These are phyloP conservation scores for Diachasma alloeum DNA, from an alignment of 1,140 invertebrate genomes.

Conservation along the genomic window DNA sequence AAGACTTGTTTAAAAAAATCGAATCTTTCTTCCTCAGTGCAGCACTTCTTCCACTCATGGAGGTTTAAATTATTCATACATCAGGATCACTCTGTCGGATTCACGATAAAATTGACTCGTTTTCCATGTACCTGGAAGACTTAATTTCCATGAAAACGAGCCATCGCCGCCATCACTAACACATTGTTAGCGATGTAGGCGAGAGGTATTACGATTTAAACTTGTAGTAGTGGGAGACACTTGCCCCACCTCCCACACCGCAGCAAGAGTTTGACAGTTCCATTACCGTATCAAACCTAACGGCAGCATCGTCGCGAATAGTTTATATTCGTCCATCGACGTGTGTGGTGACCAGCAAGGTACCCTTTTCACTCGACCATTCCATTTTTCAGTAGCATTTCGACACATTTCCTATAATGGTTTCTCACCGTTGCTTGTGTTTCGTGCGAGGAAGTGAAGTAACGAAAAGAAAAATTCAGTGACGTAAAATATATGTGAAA, in stretches of 20 bases:
- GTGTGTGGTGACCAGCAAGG: slow-evolving; percentile 27
- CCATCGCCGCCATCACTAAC: background rate
- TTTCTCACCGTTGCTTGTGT: background rate
- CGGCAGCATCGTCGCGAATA: slow-evolving; percentile 36
- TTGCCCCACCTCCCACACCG: slow-evolving; percentile 25
- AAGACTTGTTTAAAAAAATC: too few relatives aligned
- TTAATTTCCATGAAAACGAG: background rate
- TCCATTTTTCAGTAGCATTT: background rate
- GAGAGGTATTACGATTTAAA: slow-evolving; percentile 8
- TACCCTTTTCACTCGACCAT: background rate
- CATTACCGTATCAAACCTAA: slow-evolving; percentile 57
- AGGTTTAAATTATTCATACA: too few relatives aligned
- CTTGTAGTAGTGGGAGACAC: slow-evolving; percentile 19
- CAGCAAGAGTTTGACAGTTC: slow-evolving; percentile 59
- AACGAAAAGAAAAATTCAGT: background rate
- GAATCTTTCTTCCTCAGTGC: too few relatives aligned
- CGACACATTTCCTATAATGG: background rate
- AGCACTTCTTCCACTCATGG: too few relatives aligned
- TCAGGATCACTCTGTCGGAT: too few relatives aligned
- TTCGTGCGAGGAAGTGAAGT: background rate
- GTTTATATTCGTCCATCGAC: slow-evolving; percentile 43
- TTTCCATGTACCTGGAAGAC: background rate
- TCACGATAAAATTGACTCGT: background rate
- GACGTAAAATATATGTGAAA: background rate
- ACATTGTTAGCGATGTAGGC: background rate